These are phyloP conservation scores for Samia ricini DNA, from an alignment of 1,140 invertebrate genomes.

Conservation along the genomic window DNA sequence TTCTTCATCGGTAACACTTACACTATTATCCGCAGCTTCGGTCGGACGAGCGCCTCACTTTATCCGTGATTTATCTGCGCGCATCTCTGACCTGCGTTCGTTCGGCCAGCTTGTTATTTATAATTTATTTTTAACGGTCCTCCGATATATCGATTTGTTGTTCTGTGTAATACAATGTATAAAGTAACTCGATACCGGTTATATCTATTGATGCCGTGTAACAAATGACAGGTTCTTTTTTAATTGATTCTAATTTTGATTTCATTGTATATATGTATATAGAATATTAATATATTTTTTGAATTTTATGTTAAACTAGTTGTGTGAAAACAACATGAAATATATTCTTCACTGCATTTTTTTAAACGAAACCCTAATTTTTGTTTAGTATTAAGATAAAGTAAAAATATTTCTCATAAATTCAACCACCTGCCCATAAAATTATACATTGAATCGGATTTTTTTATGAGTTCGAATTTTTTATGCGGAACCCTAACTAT, in stretches of 20 bases:
- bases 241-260: background rate
- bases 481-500: too few species aligned
- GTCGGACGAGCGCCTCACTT: constrained; percentile 23
- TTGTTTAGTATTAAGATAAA: too few species aligned
- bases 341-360: too few species aligned
- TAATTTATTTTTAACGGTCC: constrained; percentile 77
- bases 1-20: constrained; percentile 60
- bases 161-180: constrained; percentile 16
- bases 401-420: too few species aligned
- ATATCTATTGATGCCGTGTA: constrained; percentile 14
- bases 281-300: too few species aligned
- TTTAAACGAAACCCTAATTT: too few species aligned
- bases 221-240: constrained; percentile 8
- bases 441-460: too few species aligned
- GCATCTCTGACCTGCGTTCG: constrained; percentile 70
- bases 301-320: too few species aligned
- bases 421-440: too few species aligned
- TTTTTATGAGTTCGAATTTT: too few species aligned
- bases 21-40: constrained; percentile 49
- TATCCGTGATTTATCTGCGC: constrained; percentile 67
- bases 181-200: constrained; percentile 21
- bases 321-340: too few species aligned
- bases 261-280: background rate
- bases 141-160: constrained; percentile 50
- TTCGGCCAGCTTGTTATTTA: constrained; percentile 72